phyloP scores from a whole-genome alignment of 1,140 invertebrate species.

The Heliconius eleuchia region DNA sequence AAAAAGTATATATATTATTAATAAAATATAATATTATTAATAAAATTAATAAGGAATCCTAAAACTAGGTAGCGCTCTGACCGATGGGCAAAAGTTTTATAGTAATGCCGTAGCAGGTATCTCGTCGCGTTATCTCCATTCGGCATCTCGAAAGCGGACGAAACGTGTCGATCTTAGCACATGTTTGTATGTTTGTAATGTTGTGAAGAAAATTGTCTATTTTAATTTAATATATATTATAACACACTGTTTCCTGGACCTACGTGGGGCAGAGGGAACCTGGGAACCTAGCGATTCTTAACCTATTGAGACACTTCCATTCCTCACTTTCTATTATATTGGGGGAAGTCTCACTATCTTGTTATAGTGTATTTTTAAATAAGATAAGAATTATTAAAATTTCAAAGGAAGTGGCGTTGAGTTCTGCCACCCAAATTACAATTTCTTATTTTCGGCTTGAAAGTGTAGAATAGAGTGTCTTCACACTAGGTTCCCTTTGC shows the following conservation, averaged over 20 bases:
- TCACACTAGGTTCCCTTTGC: too few relatives aligned
- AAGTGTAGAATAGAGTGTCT: too few relatives aligned
- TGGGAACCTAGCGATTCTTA: neutral
- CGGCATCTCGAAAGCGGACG: slow-evolving; percentile 61
- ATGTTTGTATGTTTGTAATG: slow-evolving; percentile 31
- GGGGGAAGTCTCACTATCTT: too few relatives aligned
- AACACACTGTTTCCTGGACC: neutral
- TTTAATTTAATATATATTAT: neutral
- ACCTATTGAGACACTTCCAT: neutral
- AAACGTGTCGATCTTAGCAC: slow-evolving; percentile 49
- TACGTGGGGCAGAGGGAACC: too few relatives aligned
- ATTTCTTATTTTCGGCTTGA: too few relatives aligned
- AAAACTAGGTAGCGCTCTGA: slow-evolving; percentile 34
- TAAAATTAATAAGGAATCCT: slow-evolving; percentile 22
- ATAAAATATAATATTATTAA: too few relatives aligned
- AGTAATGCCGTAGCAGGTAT: slow-evolving; percentile 27
- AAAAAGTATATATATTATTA: too few relatives aligned
- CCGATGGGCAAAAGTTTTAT: slow-evolving; percentile 47
- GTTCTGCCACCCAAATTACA: too few relatives aligned
- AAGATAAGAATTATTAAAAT: too few relatives aligned
- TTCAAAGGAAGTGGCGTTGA: too few relatives aligned
- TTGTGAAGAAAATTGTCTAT: slow-evolving; percentile 23
- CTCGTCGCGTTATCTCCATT: slow-evolving; percentile 43
- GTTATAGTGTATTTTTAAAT: too few relatives aligned
- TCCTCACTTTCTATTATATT: too few relatives aligned